Evolutionary conservation across 2,888 invertebrate genomes (phyloP).

Genomic region (Polyommatus iphigenia): DNA sequence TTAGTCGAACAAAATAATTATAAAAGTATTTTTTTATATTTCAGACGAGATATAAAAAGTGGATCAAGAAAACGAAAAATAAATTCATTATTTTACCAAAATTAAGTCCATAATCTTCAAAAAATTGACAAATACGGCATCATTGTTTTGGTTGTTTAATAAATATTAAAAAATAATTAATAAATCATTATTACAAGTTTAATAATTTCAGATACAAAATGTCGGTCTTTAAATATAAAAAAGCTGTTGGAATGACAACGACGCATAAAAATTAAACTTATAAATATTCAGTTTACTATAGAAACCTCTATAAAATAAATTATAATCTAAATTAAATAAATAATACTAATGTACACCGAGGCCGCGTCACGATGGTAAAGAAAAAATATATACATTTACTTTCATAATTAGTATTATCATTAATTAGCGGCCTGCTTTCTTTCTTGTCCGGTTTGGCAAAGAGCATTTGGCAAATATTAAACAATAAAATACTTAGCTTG

Average conservation of each 20-base stretch:
- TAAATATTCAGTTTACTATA: constrained; percentile 27
- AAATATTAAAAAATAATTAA: constrained; percentile 24
- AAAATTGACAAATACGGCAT: neutral
- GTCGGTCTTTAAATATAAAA: constrained; percentile 37
- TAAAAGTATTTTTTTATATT: neutral
- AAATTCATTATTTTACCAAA: neutral
- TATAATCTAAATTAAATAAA: constrained; percentile 63
- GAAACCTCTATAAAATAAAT: constrained; percentile 34
- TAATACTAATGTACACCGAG: constrained; percentile 73
- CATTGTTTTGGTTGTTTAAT: neutral
- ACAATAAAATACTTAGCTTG: neutral
- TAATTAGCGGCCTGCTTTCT: neutral
- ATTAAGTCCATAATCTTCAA: constrained; percentile 1
- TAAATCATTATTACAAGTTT: constrained; percentile 22
- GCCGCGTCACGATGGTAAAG: constrained; percentile 43
- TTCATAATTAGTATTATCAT: neutral
- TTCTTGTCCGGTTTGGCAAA: no score
- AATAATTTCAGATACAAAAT: constrained; percentile 25
- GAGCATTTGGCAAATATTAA: neutral
- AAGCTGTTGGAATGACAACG: constrained; percentile 50
- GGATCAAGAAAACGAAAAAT: neutral
- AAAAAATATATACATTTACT: constrained; percentile 17
- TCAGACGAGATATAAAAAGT: no score
- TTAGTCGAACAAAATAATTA: no score
- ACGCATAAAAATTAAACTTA: constrained; percentile 20